A percentile compares a stretch with the other conserved stretches of the same genome.
These are phyloP conservation scores for Apus apus DNA, from an alignment of 2,113 vertebrate species.

Conservation along the genomic window DNA sequence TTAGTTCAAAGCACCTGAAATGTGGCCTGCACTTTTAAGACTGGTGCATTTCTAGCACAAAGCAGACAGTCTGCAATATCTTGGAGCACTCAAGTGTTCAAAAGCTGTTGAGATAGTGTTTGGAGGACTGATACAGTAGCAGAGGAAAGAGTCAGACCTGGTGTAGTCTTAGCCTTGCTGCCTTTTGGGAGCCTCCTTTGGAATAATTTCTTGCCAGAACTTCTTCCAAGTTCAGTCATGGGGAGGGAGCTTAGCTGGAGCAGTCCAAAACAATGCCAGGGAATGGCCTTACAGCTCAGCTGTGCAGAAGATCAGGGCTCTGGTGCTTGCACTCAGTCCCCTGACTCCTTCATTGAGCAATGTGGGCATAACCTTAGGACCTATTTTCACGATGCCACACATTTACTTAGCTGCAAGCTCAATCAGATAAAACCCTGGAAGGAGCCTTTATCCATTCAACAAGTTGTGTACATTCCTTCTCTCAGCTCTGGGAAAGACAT, in stretches of 20 bases:
- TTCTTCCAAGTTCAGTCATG: not conserved
- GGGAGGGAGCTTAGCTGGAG: not conserved
- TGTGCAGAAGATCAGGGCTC: not conserved
- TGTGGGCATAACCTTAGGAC: not conserved
- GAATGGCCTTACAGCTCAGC: not conserved
- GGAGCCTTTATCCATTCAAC: not conserved
- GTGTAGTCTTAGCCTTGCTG: not conserved
- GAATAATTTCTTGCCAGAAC: not conserved
- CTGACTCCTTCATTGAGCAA: not conserved
- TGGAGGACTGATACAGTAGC: not conserved
- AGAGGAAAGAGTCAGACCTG: not conserved
- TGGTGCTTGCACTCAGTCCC: fast-evolving
- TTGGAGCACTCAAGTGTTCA: not conserved
- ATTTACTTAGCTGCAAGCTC: not conserved
- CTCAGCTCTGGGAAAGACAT: not conserved
- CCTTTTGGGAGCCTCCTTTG: not conserved
- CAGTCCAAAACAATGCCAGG: not conserved
- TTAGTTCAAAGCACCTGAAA: not conserved
- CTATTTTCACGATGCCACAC: not conserved
- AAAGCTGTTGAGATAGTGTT: not conserved
- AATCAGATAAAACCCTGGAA: not conserved
- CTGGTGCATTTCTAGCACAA: not conserved
- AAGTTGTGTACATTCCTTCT: not conserved
- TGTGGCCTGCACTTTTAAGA: not conserved
- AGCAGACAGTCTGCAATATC: not conserved